phyloP scores from a whole-genome alignment of 2,797 vertebrate species.

The Nothura maculosa region DNA sequence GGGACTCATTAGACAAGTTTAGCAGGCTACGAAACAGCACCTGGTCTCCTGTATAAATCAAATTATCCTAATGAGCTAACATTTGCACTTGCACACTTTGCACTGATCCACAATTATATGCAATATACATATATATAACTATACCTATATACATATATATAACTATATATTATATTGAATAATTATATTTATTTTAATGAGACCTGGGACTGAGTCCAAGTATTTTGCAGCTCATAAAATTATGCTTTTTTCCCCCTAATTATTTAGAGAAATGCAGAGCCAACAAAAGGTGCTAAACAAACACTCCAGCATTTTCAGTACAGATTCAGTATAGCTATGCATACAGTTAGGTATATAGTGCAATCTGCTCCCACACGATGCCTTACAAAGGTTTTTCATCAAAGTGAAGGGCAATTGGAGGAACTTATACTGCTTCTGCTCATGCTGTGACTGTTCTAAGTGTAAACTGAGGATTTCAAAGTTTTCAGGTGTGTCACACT shows the following conservation, averaged over 20 bases:
- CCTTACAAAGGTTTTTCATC: not conserved
- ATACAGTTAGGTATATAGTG: not conserved
- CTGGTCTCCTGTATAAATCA: not conserved
- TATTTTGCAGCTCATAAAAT: not conserved
- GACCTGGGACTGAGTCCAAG: not conserved
- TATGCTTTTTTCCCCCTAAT: not conserved
- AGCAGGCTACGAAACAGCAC: not conserved
- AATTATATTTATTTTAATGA: not conserved
- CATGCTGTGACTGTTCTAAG: not conserved
- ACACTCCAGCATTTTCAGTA: not conserved
- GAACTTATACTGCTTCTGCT: not conserved
- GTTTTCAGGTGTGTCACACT: not conserved
- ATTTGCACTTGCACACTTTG: not conserved
- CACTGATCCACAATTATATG: not conserved
- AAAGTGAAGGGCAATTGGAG: not conserved
- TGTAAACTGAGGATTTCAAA: not conserved
- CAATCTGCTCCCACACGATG: not conserved
- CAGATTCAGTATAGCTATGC: not conserved
- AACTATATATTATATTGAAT: no score
- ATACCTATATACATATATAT: no score
- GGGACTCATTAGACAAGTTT: not conserved
- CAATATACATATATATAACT: not conserved
- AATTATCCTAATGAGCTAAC: not conserved
- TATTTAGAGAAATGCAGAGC: not conserved
- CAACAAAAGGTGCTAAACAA: not conserved